Base-by-base conservation (phyloP, 2,888 invertebrate genomes). In the Linnaemya tessellans region DNA sequence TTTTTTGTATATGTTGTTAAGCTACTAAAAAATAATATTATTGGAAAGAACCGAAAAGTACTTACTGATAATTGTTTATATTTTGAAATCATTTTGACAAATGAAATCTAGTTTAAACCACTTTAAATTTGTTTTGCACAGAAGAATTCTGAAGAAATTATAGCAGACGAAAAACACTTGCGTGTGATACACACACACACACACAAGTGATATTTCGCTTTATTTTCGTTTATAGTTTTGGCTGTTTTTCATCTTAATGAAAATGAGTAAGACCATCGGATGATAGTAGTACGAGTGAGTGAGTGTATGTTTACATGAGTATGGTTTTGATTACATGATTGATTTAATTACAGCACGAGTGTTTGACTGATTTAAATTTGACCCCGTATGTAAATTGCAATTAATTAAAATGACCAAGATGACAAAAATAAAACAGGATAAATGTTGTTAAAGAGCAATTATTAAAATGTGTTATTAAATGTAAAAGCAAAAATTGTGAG, bases 381-480 rank as follows among this genome's bases (percentile, higher is more conserved):
- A 85, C 85, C 85, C 82, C 82, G 79, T 77, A 75, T 79, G 62
- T 74, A 82, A 80, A 85, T 80, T 85, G 73, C 74, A 82, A 71
- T 80, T 80, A 85, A 85, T 82, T 85, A 49, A 85, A 38, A 85
- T 75, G 80, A 80, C 80, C 80, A 67, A 74, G 74, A 74, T 74
- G 58, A 18, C 22, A 30, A 54, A 75, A 80, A 58, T 70, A 15
- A 70, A 64, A 77, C 80, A 84, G 84, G 80, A 84, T 84, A 84
- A 80, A 62, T 80, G 43, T 43, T 25, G 46, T 77, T 60, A 20
- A 68, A 68, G 38, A 41, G 60, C 46, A 41, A 20, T 49, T 22
- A 25, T 60, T 49, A 18, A 67, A 68, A 67, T 46, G 8, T 67
- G n/a, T n/a, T n/a, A 56, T 75, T 41, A 35, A 30, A 67, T 35